Evolutionary conservation across 2,888 invertebrate genomes (phyloP).

Genomic region (Scaptomyza cyrtandrae): DNA sequence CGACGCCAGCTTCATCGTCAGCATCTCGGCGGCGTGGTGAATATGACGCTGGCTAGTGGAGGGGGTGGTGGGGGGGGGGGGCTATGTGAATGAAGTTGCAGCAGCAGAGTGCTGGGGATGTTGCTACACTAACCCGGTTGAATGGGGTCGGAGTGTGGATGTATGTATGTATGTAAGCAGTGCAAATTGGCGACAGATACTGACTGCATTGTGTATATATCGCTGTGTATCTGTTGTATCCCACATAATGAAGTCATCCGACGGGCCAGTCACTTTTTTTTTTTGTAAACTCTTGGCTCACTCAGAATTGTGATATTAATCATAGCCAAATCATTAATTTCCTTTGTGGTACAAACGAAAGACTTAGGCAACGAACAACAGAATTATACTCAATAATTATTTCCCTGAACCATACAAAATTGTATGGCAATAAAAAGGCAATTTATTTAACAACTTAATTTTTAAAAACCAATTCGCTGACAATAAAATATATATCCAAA

Average conservation of each 20-base stretch:
- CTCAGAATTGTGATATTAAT: conserved; percentile 69
- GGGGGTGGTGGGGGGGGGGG: conserved; percentile 17
- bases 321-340: conserved; percentile 67
- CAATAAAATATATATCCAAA: conserved; percentile 60
- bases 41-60: conserved; percentile 35
- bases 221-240: conserved; percentile 11
- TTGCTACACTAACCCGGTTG: conserved; percentile 56
- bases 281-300: conserved; percentile 19
- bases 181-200: conserved; percentile 73
- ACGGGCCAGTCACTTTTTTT: conserved; percentile 52
- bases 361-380: conserved; percentile 65
- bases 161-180: conserved; percentile 34
- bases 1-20: conserved; percentile 16
- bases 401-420: conserved; percentile 55
- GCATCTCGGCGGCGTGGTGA: conserved; percentile 39
- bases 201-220: conserved; percentile 49
- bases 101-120: conserved; percentile 60
- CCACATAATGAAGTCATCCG: conserved; percentile 59
- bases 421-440: conserved; percentile 46
- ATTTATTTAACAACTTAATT: conserved; percentile 75
- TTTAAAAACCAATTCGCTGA: conserved; percentile 44
- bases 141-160: conserved; percentile 57
- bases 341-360: conserved; percentile 57
- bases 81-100: conserved; percentile 72
- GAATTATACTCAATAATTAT: conserved; percentile 52